These are phyloP conservation scores for Charanyca ferruginea DNA, from an alignment of 2,888 invertebrate species.

Conservation along the genomic window DNA sequence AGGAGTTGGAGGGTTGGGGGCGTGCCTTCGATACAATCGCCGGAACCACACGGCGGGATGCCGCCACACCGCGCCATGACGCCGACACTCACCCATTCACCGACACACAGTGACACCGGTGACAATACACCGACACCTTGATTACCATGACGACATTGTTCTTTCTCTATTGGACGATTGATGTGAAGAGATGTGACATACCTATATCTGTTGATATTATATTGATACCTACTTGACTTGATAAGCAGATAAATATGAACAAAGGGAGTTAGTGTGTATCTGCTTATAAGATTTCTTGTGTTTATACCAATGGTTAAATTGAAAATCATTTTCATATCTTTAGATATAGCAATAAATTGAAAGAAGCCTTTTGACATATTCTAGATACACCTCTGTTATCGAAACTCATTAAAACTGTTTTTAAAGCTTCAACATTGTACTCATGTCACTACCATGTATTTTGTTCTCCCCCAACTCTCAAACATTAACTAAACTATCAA, in stretches of 20 bases:
- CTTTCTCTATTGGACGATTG: constrained; percentile 70
- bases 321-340: constrained; percentile 5
- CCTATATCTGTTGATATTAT: constrained; percentile 50
- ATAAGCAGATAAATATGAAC: constrained; percentile 34
- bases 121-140: constrained; percentile 65
- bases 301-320: background rate
- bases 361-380: background rate
- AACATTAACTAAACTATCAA: constrained; percentile 6
- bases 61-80: constrained; percentile 68
- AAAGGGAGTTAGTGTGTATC: constrained; percentile 6
- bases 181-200: constrained; percentile 58
- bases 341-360: constrained; percentile 11
- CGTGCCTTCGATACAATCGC: constrained; percentile 81
- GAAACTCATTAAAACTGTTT: constrained; percentile 7
- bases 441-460: background rate
- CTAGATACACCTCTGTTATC: background rate
- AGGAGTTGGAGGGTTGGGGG: constrained; percentile 71
- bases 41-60: constrained; percentile 84
- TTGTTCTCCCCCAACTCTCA: background rate
- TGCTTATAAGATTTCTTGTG: background rate
- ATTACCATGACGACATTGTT: constrained; percentile 79
- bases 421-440: too few species aligned
- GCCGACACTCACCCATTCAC: constrained; percentile 65
- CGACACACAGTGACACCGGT: constrained; percentile 53
- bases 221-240: constrained; percentile 9